These are phyloP conservation scores for Nowickia ferox DNA, from an alignment of 2,888 invertebrate genomes.

Conservation along the genomic window DNA sequence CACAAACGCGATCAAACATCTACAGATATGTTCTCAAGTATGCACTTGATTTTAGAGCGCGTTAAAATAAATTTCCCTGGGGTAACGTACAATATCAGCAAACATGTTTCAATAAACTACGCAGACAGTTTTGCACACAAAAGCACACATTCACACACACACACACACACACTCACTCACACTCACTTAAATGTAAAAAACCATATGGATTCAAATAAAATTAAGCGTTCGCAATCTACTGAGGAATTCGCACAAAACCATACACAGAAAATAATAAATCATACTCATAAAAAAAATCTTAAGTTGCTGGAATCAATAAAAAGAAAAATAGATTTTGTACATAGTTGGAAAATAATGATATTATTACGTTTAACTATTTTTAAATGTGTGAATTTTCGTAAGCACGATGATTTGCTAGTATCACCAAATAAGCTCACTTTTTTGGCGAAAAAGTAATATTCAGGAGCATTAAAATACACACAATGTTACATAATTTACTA, in stretches of 20 bases:
- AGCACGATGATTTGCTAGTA: no score
- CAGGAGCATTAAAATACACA: no score
- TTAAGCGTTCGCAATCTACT: background rate
- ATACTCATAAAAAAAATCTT: background rate
- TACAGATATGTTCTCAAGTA: background rate
- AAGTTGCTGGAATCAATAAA: no score
- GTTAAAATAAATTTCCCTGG: conserved; percentile 71
- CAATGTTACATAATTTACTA: no score
- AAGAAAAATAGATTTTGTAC: no score
- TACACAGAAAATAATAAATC: no score
- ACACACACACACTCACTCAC: background rate
- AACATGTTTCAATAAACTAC: conserved; percentile 52
- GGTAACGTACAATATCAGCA: conserved; percentile 64
- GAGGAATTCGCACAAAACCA: background rate
- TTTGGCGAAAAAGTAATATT: no score
- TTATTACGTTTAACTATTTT: no score
- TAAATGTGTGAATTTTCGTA: no score
- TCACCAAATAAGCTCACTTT: no score
- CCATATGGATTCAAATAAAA: background rate
- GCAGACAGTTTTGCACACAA: background rate
- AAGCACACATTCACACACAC: background rate
- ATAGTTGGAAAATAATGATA: no score
- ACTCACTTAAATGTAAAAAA: background rate
- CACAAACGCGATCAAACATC: background rate
- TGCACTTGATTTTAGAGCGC: conserved; percentile 62